phyloP scores from a whole-genome alignment of 2,888 invertebrate genomes.

The Apotomis turbidana region DNA sequence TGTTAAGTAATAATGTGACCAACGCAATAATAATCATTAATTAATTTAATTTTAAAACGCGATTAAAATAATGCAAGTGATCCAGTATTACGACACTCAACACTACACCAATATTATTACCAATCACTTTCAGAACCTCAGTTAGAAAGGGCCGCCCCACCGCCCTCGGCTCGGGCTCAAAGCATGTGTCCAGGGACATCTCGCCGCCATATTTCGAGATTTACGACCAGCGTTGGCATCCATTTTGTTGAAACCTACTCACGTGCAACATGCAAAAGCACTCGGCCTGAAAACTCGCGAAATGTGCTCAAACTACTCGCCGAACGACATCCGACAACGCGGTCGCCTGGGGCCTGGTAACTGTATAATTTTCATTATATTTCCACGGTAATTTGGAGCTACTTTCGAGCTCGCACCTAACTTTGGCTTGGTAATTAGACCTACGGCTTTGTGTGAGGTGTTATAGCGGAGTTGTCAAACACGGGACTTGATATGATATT shows the following conservation, averaged over 20 bases:
- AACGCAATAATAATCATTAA: too few relatives aligned
- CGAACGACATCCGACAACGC: conserved; percentile 51
- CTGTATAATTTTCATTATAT: conserved; percentile 62
- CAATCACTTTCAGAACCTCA: background rate
- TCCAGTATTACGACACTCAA: background rate
- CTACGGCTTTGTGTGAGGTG: conserved; percentile 13
- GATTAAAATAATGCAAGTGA: too few relatives aligned
- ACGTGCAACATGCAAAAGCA: conserved; percentile 75
- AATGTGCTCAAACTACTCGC: conserved; percentile 63
- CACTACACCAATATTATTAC: background rate
- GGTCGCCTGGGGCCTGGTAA: conserved; percentile 54
- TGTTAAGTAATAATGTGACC: too few relatives aligned
- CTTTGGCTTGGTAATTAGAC: conserved; percentile 18
- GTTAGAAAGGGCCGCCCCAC: conserved; percentile 8
- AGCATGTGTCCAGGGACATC: conserved; percentile 61
- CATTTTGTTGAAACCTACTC: conserved; percentile 71
- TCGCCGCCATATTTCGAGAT: conserved; percentile 66
- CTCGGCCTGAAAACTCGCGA: conserved; percentile 67
- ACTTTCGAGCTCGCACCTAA: conserved; percentile 35
- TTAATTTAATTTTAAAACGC: too few relatives aligned
- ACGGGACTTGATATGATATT: background rate
- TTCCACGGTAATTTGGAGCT: conserved; percentile 42
- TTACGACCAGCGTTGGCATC: conserved; percentile 66
- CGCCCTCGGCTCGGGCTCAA: conserved; percentile 48
- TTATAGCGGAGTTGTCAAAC: conserved; percentile 1